Percentiles rank a stretch among this genome's conserved stretches.
Conservation (phyloP, 1,140 invertebrate species). For the Apolygus lucorum region DNA sequence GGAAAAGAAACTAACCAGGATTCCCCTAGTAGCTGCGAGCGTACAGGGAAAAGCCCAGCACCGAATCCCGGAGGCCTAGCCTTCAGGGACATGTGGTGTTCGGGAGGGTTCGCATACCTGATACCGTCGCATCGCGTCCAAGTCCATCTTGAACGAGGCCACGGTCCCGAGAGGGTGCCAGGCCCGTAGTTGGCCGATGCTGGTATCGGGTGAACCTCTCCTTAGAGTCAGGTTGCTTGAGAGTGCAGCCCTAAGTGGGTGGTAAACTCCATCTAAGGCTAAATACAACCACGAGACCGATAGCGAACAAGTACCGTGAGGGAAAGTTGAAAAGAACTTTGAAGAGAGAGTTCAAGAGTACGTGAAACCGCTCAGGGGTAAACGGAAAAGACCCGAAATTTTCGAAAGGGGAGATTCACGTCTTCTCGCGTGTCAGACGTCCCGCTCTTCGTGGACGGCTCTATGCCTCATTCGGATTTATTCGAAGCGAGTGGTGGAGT, state of each 20-base stretch:
- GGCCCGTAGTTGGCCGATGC: conserved; percentile 49
- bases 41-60: conserved; percentile 68
- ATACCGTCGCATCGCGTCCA: conserved; percentile 46
- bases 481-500: neutral
- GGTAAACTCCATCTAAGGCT: conserved; percentile 80
- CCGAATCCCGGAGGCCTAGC: conserved; percentile 42
- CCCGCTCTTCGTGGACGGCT: conserved; percentile 36
- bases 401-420: conserved; percentile 15
- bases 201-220: conserved; percentile 47
- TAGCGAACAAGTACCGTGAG: conserved; percentile 85
- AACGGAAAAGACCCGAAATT: conserved; percentile 44
- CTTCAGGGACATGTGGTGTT: conserved; percentile 57
- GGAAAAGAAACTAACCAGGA: conserved; percentile 87
- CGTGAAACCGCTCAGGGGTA: conserved; percentile 69
- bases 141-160: conserved; percentile 60
- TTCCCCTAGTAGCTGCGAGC: conserved; percentile 80
- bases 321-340: conserved; percentile 86
- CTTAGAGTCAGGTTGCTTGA: conserved; percentile 75
- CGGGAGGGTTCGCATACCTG: conserved; percentile 45
- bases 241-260: conserved; percentile 74
- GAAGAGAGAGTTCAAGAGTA: conserved; percentile 81
- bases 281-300: conserved; percentile 75
- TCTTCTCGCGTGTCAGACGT: neutral
- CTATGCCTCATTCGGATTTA: conserved; percentile 3
- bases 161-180: conserved; percentile 56